These are phyloP conservation scores for Ametastegia equiseti DNA, from an alignment of 2,888 invertebrate genomes.

Conservation along the genomic window DNA sequence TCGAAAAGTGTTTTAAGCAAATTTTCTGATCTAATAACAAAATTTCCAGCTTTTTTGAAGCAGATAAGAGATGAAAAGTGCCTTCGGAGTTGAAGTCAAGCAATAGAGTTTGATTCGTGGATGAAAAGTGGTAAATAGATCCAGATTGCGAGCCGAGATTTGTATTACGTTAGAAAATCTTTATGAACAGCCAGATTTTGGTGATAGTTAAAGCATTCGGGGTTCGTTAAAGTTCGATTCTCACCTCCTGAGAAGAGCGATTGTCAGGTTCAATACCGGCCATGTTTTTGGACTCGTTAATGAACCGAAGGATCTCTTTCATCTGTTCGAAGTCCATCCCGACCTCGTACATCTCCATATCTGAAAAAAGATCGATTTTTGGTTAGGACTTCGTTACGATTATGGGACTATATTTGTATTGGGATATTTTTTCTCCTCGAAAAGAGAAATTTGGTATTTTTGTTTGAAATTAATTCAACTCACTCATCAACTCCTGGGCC, in stretches of 20 bases:
- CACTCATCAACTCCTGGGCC: slow-evolving; percentile 49
- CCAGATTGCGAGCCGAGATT: background rate
- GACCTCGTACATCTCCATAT: slow-evolving; percentile 59
- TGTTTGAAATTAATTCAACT: background rate
- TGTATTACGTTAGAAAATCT: background rate
- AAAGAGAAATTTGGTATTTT: background rate
- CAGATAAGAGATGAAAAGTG: too few relatives aligned
- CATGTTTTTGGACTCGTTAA: slow-evolving; percentile 60
- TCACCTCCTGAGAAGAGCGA: slow-evolving; percentile 27
- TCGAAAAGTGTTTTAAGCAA: background rate
- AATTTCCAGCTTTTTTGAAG: too few relatives aligned
- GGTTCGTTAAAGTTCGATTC: background rate
- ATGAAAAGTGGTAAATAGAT: background rate
- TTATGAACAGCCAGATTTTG: background rate
- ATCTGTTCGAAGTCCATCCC: slow-evolving; percentile 58
- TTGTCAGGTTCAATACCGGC: slow-evolving; percentile 49
- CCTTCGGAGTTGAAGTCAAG: background rate
- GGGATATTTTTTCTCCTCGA: background rate
- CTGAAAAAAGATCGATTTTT: slow-evolving; percentile 53
- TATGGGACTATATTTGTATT: background rate
- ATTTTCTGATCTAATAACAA: background rate
- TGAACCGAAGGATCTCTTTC: slow-evolving; percentile 55
- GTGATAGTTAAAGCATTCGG: background rate
- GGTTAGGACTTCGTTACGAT: background rate
- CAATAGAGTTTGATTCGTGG: background rate